These are phyloP conservation scores for Ethmia dodecea DNA, from an alignment of 2,888 invertebrate genomes.

Conservation along the genomic window DNA sequence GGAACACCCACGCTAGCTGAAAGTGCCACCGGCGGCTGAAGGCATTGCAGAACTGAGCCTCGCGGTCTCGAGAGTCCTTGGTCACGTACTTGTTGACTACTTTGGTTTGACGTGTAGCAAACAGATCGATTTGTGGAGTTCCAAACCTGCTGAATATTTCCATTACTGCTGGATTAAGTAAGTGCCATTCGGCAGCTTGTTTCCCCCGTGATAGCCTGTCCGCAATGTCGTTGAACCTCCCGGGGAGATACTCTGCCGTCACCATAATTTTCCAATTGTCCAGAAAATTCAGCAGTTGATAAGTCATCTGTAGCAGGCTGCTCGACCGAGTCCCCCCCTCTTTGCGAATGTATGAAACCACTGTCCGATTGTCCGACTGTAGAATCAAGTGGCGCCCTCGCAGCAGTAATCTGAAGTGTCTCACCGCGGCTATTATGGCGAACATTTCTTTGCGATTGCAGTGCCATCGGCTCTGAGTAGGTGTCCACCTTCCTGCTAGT, in stretches of 20 bases:
- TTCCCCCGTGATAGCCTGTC: constrained; percentile 14
- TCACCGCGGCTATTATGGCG: constrained; percentile 17
- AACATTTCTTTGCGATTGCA: constrained; percentile 22
- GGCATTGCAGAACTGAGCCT: constrained; percentile 14
- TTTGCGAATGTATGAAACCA: constrained; percentile 18
- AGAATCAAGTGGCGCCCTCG: constrained; percentile 7
- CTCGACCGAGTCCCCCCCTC: constrained; percentile 22
- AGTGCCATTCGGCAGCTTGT: constrained; percentile 20
- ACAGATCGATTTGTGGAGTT: constrained; percentile 15
- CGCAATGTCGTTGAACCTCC: constrained; percentile 15
- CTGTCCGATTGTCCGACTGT: constrained; percentile 22
- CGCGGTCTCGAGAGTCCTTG: background rate
- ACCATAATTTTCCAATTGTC: constrained; percentile 11
- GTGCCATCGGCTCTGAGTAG: constrained; percentile 17
- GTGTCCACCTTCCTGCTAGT: constrained; percentile 16
- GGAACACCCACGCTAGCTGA: constrained; percentile 26
- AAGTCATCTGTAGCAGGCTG: background rate
- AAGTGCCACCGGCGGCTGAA: constrained; percentile 25
- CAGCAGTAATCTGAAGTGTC: constrained; percentile 2
- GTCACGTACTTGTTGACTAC: constrained; percentile 14
- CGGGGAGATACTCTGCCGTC: constrained; percentile 16
- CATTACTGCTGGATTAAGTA: constrained; percentile 11
- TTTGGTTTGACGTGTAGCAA: constrained; percentile 10
- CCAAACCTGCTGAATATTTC: constrained; percentile 19
- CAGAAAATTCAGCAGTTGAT: background rate